Evolutionary conservation across 2,797 vertebrate genomes (phyloP), one percentile per base, ranked within the genome.

Genomic region (Syngnathus acus): DNA sequence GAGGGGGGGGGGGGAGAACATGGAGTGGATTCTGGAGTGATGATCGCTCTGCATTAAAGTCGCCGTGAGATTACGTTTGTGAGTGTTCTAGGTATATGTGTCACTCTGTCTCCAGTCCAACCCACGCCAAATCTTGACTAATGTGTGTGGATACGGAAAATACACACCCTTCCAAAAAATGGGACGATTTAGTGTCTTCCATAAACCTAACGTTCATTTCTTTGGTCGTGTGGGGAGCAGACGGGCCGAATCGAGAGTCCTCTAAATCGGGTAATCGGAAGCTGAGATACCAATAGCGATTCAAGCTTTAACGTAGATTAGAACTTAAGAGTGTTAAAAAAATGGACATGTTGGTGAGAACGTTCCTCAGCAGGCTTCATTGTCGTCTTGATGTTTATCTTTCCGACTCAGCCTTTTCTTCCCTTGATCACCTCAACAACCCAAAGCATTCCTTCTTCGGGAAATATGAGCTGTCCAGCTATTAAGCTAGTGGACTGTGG

Each of bases 31-130:
- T 82, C 84, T 72, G 50, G 75, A 75, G 75, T 69, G 77, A 86
- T 84, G 81, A 85, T 83, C 72, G 79, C 80, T 74, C 75, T 65
- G 65, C 54, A 78, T 85, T 78, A 81, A 70, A 67, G 69, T 45
- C 61, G 74, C n/a, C 1, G 23, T 37, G 38, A 50, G 62, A 63
- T 67, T 64, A 32, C 57, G 8, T 78, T 72, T 64, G 64, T 55
- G 68, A 61, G 68, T 61, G 62, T 68, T 67, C 1, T 38, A 57
- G 62, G 59, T 10, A 21, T 64, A 64, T 2, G 62, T 82, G 64
- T 47, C 5, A 42, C 65, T 78, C 70, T 64, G 75, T 69, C 62
- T 70, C 61, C 63, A 68, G 48, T 72, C 78, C 65, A 53, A 66
- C 63, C 39, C 37, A 14, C 54, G 14, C 26, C 54, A 37, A 57